These are phyloP conservation scores for Cisticola juncidis DNA, from an alignment of 2,113 vertebrate species.

Conservation along the genomic window DNA sequence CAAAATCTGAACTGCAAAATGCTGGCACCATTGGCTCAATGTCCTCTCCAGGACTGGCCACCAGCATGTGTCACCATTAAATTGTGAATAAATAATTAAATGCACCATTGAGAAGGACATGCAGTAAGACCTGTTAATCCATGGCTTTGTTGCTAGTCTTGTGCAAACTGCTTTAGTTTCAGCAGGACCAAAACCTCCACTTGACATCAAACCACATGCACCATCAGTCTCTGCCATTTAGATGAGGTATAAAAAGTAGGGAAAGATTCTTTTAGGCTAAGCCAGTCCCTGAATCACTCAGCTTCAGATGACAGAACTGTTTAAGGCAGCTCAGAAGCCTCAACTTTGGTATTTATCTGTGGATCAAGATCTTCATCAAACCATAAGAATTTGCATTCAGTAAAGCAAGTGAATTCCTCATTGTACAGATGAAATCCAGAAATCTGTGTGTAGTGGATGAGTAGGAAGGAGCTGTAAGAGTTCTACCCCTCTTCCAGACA, in stretches of 20 bases:
- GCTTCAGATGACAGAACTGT: background rate
- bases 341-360: background rate
- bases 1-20: background rate
- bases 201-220: background rate
- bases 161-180: background rate
- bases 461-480: background rate
- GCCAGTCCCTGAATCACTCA: background rate
- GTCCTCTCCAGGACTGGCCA: background rate
- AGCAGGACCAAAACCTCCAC: background rate
- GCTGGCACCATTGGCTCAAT: background rate
- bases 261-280: background rate
- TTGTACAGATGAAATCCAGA: background rate
- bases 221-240: background rate
- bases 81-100: too few relatives aligned
- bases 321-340: background rate
- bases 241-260: background rate
- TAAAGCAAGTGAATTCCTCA: background rate
- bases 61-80: background rate
- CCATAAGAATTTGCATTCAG: background rate
- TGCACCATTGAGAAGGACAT: background rate
- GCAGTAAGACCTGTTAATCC: background rate
- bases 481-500: background rate
- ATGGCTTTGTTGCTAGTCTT: background rate
- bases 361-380: background rate
- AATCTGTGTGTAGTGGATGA: background rate